These are phyloP conservation scores for Cheilosia vernalis DNA, from an alignment of 2,888 invertebrate genomes.

Conservation along the genomic window DNA sequence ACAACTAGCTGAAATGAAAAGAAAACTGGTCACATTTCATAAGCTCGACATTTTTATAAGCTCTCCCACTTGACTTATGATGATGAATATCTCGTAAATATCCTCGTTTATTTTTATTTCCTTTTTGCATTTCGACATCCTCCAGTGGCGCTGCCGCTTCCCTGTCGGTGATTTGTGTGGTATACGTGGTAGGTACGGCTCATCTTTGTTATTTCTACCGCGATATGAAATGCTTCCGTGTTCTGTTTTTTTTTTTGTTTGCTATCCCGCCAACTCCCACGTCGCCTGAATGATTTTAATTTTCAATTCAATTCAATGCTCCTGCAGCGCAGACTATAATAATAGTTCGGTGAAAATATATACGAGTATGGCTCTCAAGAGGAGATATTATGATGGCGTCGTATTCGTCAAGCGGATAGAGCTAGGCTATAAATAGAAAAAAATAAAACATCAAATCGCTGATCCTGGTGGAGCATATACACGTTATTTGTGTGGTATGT, in stretches of 20 bases:
- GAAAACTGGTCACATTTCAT: conserved; percentile 50
- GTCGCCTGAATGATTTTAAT: conserved; percentile 37
- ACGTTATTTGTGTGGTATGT: conserved; percentile 6
- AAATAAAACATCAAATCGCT: conserved; percentile 24
- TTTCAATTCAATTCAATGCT: conserved; percentile 56
- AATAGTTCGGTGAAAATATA: neutral
- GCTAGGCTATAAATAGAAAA: neutral
- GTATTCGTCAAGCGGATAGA: conserved; percentile 42
- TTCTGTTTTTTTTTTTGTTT: conserved; percentile 19
- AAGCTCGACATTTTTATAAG: conserved; percentile 47
- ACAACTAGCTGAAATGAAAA: conserved; percentile 17
- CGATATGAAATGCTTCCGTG: conserved; percentile 27
- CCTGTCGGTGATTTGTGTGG: conserved; percentile 43
- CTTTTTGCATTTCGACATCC: conserved; percentile 51
- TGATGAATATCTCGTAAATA: conserved; percentile 67
- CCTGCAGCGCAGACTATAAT: conserved; percentile 3
- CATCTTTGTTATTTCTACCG: conserved; percentile 50
- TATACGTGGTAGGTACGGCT: neutral
- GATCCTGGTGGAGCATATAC: conserved; percentile 4
- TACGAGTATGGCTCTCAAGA: neutral
- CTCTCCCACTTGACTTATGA: conserved; percentile 64
- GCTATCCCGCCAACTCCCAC: neutral
- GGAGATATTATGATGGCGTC: neutral
- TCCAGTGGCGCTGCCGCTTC: neutral
- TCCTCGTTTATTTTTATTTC: conserved; percentile 63